Conservation (phyloP, 2,888 invertebrate genomes). For the Cartodere bifasciata region DNA sequence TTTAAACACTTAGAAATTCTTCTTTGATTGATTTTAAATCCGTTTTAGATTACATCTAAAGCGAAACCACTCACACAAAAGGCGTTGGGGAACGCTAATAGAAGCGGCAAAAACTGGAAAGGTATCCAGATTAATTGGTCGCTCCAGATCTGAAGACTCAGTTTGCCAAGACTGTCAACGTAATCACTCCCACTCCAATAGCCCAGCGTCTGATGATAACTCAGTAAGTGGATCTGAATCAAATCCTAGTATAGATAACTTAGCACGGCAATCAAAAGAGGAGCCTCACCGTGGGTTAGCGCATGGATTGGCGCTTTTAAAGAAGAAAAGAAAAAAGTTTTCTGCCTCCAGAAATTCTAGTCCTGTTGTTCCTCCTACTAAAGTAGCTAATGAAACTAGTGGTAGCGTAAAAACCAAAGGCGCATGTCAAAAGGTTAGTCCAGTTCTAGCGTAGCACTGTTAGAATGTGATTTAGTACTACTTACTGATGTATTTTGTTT, state of each 20-base stretch:
- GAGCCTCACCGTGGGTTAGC: conserved; percentile 32
- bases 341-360: conserved; percentile 62
- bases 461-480: neutral
- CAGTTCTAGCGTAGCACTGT: neutral
- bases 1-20: too few relatives aligned
- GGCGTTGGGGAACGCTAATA: conserved; percentile 73
- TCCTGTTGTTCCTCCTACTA: conserved; percentile 39
- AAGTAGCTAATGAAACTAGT: conserved; percentile 34
- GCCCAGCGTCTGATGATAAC: conserved; percentile 53
- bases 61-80: conserved; percentile 51
- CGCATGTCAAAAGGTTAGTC: too few relatives aligned
- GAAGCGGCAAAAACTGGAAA: conserved; percentile 75
- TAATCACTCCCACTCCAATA: conserved; percentile 38
- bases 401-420: conserved; percentile 13
- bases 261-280: conserved; percentile 23
- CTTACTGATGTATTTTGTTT: too few relatives aligned
- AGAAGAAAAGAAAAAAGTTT: conserved; percentile 72
- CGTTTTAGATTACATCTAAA: conserved; percentile 35
- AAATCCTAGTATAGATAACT: conserved; percentile 47
- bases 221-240: conserved; percentile 60
- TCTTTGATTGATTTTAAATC: too few relatives aligned
- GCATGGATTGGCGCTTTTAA: conserved; percentile 58
- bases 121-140: conserved; percentile 67
- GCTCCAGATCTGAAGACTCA: conserved; percentile 73
- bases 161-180: conserved; percentile 48